Percentiles rank a stretch among this genome's conserved stretches.
Conservation (phyloP, 2,797 vertebrate species). For the Arnoldichthys spilopterus region DNA sequence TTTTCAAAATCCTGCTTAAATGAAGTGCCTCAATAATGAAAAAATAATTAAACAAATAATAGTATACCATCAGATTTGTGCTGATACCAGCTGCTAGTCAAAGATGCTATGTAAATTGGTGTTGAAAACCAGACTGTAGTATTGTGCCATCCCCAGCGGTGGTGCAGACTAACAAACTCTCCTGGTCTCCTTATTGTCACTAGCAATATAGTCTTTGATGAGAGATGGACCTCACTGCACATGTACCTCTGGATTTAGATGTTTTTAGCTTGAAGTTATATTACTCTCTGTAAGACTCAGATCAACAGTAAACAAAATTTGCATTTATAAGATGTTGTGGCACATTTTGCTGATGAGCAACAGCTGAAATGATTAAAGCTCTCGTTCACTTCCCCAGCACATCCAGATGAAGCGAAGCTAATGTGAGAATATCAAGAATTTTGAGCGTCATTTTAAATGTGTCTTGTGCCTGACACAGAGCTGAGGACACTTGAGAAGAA, state of each 20-base stretch:
- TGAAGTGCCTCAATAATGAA: too few relatives aligned
- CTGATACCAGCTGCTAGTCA: too few relatives aligned
- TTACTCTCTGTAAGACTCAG: background rate
- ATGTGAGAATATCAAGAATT: background rate
- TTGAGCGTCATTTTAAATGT: background rate
- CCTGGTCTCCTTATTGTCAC: too few relatives aligned
- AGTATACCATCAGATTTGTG: too few relatives aligned
- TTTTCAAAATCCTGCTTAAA: too few relatives aligned
- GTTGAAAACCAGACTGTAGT: too few relatives aligned
- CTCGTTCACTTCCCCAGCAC: background rate
- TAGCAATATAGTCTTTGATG: background rate
- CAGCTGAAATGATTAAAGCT: background rate
- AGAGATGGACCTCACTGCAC: background rate
- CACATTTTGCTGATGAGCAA: background rate
- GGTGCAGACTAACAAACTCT: too few relatives aligned
- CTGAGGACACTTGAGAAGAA: background rate
- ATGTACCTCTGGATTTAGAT: background rate
- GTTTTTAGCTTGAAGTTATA: background rate
- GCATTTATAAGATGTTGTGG: slow-evolving; percentile 6
- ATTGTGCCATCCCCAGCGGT: too few relatives aligned
- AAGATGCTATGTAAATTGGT: too few relatives aligned
- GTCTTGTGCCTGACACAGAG: background rate
- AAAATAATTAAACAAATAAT: too few relatives aligned
- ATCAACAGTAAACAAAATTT: slow-evolving; percentile 1
- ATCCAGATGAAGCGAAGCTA: slow-evolving; percentile 8